phyloP scores from a whole-genome alignment of 2,797 vertebrate genomes.

The Pipistrellus kuhlii region DNA sequence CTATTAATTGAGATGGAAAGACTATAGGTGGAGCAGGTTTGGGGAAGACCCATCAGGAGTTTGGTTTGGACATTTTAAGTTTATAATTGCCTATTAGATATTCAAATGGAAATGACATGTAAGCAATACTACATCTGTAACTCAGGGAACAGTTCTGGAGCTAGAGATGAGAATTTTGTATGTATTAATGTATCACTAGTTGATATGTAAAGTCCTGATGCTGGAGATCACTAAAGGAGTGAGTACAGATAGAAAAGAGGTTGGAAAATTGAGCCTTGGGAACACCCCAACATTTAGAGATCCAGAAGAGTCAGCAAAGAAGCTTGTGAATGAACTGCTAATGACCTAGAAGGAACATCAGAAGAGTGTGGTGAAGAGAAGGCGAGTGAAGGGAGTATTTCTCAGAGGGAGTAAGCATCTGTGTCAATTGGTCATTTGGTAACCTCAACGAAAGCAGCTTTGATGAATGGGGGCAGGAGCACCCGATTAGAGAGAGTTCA shows the following conservation, averaged over 20 bases:
- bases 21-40: neutral
- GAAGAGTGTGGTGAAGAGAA: neutral
- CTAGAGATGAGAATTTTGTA: neutral
- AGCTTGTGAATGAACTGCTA: neutral
- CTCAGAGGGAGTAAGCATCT: neutral
- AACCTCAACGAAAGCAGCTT: neutral
- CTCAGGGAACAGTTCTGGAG: neutral
- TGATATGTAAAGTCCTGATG: neutral
- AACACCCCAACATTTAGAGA: neutral
- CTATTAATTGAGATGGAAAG: neutral
- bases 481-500: neutral
- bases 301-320: neutral
- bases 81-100: neutral
- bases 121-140: neutral
- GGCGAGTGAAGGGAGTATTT: neutral
- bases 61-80: neutral
- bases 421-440: neutral
- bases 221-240: neutral
- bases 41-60: neutral
- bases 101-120: neutral
- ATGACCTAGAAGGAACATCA: neutral
- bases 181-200: neutral
- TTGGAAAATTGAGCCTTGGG: neutral
- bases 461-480: neutral
- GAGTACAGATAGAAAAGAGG: neutral